phyloP scores from a whole-genome alignment of 2,888 invertebrate genomes.

The Caenorhabditis uteleia region DNA sequence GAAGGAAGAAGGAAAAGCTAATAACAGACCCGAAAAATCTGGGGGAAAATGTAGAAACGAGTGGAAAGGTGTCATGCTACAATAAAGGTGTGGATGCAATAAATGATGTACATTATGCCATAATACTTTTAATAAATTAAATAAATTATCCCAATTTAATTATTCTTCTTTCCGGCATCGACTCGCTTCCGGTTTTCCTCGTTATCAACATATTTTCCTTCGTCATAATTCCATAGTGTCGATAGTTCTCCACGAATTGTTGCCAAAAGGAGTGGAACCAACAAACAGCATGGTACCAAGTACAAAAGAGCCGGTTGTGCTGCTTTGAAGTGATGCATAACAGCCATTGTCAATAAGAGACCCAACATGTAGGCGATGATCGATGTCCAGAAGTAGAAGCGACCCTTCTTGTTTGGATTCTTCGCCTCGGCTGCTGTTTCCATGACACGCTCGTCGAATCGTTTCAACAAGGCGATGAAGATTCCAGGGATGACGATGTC shows the following conservation, averaged over 20 bases:
- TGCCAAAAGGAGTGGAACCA: conserved; percentile 86
- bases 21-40: no score
- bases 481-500: conserved; percentile 99
- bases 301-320: conserved; percentile 92
- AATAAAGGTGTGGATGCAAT: neutral
- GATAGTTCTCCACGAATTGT: conserved; percentile 86
- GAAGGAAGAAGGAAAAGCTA: no score
- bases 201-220: conserved; percentile 66
- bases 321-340: conserved; percentile 93
- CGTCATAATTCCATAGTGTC: conserved; percentile 67
- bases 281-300: conserved; percentile 93
- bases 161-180: conserved; percentile 45
- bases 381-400: conserved; percentile 81
- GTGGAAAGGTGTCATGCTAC: no score
- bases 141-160: no score
- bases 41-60: no score
- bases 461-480: conserved; percentile 92
- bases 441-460: conserved; percentile 80
- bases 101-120: neutral
- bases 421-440: conserved; percentile 31
- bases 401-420: conserved; percentile 22
- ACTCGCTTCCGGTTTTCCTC: conserved; percentile 54
- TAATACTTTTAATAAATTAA: conserved; percentile 2
- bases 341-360: conserved; percentile 88
- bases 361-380: conserved; percentile 92